Evolutionary conservation across 2,113 vertebrate genomes (phyloP), one percentile per base, ranked within the genome.

Genomic region (Rhegmatorhina hoffmannsi): DNA sequence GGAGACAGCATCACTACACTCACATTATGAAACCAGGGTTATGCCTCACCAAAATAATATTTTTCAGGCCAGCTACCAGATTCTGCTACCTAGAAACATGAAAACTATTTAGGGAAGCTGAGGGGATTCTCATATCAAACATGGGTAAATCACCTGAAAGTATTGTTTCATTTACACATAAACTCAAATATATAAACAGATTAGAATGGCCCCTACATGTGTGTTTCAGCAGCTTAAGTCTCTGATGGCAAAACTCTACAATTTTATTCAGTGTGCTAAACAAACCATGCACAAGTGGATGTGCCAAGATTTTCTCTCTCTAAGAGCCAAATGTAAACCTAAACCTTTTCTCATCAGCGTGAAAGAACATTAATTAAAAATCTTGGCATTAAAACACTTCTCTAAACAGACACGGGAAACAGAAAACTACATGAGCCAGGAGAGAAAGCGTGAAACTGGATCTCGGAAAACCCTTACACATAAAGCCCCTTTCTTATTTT

Each of bases 331-430:
- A 26, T 46, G 63, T 36, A 68, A 78, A 49, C 29, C 26, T 26
- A 53, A 78, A 50, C n/a, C 29, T 75, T 66, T 44, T 21, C 53
- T 89, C 73, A 56, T 10, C 47, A 50, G 46, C 26, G 33, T 38
- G 55, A 40, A 77, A 91, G 31, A 43, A 18, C 68, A 29, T 52
- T 68, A 47, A 91, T 87, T 91, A 74, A 80, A 92, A 58, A 36
- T 17, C 69, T 75, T 29, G 50, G 2, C 1, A 34, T 36, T 62
- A 58, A 70, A 84, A 66, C 7, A 55, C 8, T 18, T 58, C 1
- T 1, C 38, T 55, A 52, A 79, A 44, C 13, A 18, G 33, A 49
- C 11, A 72, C 10, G 28, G 40, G 28, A 62, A 84, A 56, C 18
- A 43, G 59, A 72, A 73, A 66, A 36, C 56, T 19, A 9, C 44